Base-by-base conservation (phyloP, 2,113 vertebrate genomes). In the Diadophis punctatus region DNA sequence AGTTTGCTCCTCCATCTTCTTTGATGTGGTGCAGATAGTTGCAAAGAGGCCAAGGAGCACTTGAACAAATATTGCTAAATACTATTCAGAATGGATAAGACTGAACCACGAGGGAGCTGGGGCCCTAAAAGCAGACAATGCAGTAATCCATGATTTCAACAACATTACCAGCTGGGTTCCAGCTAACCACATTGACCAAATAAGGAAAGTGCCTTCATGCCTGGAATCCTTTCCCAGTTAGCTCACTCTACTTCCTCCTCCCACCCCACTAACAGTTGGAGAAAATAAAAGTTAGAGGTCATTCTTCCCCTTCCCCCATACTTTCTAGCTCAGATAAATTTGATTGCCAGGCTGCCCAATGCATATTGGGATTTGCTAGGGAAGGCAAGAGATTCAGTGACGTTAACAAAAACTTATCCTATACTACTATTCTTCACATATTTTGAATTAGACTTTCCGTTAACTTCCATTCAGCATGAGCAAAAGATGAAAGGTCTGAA, bases 101-200 rank as follows among this genome's bases (percentile, higher is more conserved):
- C 93, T 94, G 92, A 96, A 96, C 94, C 95, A 95, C 90, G 96
- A 94, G 96, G n/a, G 51, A 95, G 96, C 96, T 96, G 97, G n/a
- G 95, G 95, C 68, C 95, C 95, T 97, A 93, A 90, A 94, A 94
- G 96, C 96, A 97, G 96, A 96, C 91, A 97, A 96, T 93, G 95
- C 91, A 96, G 97, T 97, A 97, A 96, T 97, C 88, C 96, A 93
- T 97, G 97, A 98, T 97, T 97, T 98, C 97, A 96, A 96, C 96
- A 96, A 96, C 94, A 97, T 97, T 96, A 97, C 98, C 98, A 97
- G 95, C 98, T 98, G 97, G 95, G 96, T 96, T 96, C 97, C 96
- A 95, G 94, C 96, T 96, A 96, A 97, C 97, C 97, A 96, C 97
- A 94, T 97, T 98, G 96, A 97, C 98, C 98, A 98, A 98, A 98